Evolutionary conservation across 2,113 vertebrate genomes (phyloP).

Genomic region (Lepisosteus osseus): DNA sequence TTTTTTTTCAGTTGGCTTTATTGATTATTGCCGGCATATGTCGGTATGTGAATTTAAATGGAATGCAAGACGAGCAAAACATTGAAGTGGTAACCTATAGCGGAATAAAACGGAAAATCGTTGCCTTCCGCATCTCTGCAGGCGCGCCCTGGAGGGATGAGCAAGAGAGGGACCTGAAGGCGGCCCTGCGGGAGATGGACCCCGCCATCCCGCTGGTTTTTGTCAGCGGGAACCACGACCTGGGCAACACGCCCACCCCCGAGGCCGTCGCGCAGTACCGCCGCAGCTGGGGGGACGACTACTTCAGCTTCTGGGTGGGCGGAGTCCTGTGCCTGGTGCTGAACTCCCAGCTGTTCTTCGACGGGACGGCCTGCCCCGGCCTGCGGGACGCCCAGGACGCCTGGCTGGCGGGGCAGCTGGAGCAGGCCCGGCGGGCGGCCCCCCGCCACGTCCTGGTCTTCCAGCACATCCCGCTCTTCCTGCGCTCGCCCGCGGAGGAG

Average conservation of each 20-base stretch:
- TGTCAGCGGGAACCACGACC: slow-evolving; percentile 92
- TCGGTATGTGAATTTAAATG: no score
- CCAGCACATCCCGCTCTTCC: slow-evolving; percentile 92
- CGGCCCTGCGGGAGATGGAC: slow-evolving; percentile 60
- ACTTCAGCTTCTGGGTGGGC: slow-evolving; percentile 94
- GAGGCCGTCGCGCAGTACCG: slow-evolving; percentile 73
- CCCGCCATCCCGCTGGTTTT: slow-evolving; percentile 81
- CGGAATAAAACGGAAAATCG: no score
- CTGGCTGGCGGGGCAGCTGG: slow-evolving; percentile 84
- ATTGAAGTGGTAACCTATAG: no score
- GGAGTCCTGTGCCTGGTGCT: slow-evolving; percentile 89
- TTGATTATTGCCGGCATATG: no score
- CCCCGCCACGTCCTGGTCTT: slow-evolving; percentile 81
- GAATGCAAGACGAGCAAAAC: no score
- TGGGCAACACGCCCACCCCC: slow-evolving; percentile 82
- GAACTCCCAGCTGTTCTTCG: slow-evolving; percentile 87
- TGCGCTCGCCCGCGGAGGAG: slow-evolving; percentile 74
- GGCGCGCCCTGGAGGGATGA: slow-evolving; percentile 71
- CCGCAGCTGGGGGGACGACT: slow-evolving; percentile 87
- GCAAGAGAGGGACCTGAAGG: slow-evolving; percentile 83
- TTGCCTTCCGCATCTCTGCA: slow-evolving; percentile 34
- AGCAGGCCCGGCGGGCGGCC: slow-evolving; percentile 38
- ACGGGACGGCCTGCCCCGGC: slow-evolving; percentile 75
- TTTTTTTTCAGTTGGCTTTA: no score
- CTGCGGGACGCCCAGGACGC: slow-evolving; percentile 77